Base-by-base conservation (phyloP, 1,140 invertebrate species). In the Drosophila nasuta region DNA sequence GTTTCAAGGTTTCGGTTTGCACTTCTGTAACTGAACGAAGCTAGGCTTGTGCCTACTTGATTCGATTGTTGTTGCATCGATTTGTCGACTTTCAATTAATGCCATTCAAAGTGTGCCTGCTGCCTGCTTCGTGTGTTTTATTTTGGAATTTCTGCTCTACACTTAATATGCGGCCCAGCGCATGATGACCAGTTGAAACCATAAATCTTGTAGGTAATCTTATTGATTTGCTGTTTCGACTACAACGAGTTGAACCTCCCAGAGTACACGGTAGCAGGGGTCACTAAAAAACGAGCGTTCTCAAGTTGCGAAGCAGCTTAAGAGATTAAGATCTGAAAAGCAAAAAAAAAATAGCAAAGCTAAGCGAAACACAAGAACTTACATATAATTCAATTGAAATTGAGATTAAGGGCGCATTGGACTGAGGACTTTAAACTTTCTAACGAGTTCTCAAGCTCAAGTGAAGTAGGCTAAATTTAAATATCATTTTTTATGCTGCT, bases 51-150 rank as follows among this genome's bases (percentile, higher is more conserved):
- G 10, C 25, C 33, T 41, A 15, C 10, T 45, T 30, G 25, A 48
- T 60, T 48, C 45, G 38, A 30, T 41, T 38, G n/a, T 38, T 56
- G 46, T 11, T 74, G 48, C 45, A 52, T 79, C 79, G 79, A 87
- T 86, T 86, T 86, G 85, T 82, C 77, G 83, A 72, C 83, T 80
- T 86, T 86, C 74, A 73, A 79, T 86, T 68, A 80, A 79, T 86
- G 82, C 17, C 78, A 86, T 70, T 73, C 80, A 81, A 80, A 88
- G 78, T 87, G 79, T 70, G 72, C 58, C 46, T 20, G 15, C 41
- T 20, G 15, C 41, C 54, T 65, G 35, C 56, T 81, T 56, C n/a
- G 30, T 1, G 30, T 33, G 35, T 38, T 74, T 65, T 33, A 10
- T 38, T 74, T 65, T 56, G 66, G 64, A 66, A 28, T 60, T 82